Evolutionary conservation across 2,888 invertebrate species (phyloP).

Genomic region (Oscheius myriophilus): DNA sequence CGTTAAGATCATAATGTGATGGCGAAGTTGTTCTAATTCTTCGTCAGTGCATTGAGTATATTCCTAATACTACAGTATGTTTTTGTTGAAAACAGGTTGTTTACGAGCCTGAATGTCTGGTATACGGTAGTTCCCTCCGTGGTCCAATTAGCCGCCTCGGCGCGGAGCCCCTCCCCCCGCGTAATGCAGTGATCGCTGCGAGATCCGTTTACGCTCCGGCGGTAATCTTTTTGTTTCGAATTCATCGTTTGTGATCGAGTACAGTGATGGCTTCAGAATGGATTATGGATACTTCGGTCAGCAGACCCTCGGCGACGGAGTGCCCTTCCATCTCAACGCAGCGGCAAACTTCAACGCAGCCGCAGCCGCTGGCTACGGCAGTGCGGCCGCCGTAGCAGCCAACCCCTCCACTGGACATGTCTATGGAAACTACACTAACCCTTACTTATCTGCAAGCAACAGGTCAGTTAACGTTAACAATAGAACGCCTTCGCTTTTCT

Average conservation of each 20-base stretch:
- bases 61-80: not conserved
- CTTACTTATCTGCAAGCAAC: slow-evolving; percentile 38
- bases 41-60: not conserved
- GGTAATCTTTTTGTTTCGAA: slow-evolving; percentile 17
- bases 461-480: slow-evolving; percentile 10
- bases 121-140: slow-evolving; percentile 14
- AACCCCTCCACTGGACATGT: slow-evolving; percentile 32
- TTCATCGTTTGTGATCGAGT: not conserved
- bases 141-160: slow-evolving; percentile 19
- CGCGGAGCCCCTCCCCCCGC: slow-evolving; percentile 11
- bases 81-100: not conserved
- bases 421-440: slow-evolving; percentile 52
- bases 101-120: slow-evolving; percentile 14
- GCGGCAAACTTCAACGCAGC: slow-evolving; percentile 13
- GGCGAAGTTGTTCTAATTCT: not conserved
- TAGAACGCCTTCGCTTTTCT: too few species aligned
- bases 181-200: slow-evolving; percentile 28
- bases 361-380: slow-evolving; percentile 24
- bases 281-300: slow-evolving; percentile 55
- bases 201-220: slow-evolving; percentile 19
- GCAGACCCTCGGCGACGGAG: slow-evolving; percentile 28
- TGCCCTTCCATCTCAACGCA: slow-evolving; percentile 30
- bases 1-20: too few species aligned
- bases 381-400: slow-evolving; percentile 20
- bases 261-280: slow-evolving; percentile 39